Conservation (phyloP, 2,888 invertebrate species). For the Limnephilus auricula region DNA sequence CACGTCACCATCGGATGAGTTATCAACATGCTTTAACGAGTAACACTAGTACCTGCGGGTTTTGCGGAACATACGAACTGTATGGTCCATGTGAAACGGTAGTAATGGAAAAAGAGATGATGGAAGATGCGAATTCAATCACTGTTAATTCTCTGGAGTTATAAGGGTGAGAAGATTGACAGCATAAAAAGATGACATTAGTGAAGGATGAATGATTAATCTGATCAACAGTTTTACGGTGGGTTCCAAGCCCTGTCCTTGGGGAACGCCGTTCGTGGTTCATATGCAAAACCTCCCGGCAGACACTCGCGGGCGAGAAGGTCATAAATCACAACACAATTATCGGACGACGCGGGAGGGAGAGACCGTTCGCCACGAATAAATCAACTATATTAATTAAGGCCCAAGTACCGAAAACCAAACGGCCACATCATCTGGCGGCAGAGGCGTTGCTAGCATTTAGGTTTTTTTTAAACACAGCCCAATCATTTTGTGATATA, state of each 20-base stretch:
- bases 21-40: neutral
- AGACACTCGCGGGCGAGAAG: slow-evolving; percentile 43
- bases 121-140: neutral
- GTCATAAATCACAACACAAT: slow-evolving; percentile 64
- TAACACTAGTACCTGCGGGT: neutral
- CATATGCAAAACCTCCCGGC: slow-evolving; percentile 40
- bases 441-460: slow-evolving; percentile 39
- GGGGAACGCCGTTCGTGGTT: neutral
- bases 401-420: slow-evolving; percentile 46
- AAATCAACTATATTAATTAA: slow-evolving; percentile 63
- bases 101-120: neutral
- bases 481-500: neutral
- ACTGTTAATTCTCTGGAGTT: neutral
- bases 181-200: neutral
- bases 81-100: neutral
- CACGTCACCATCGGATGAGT: neutral
- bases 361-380: slow-evolving; percentile 58
- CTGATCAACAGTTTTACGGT: neutral
- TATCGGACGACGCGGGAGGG: slow-evolving; percentile 62
- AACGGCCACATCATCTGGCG: slow-evolving; percentile 30
- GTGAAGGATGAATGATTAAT: neutral
- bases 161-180: neutral
- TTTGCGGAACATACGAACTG: neutral
- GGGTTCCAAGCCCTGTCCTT: neutral
- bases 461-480: slow-evolving; percentile 18